Evolutionary conservation across 2,888 invertebrate species (phyloP), one percentile per base, ranked within the genome.

Genomic region (Cephus runcator): DNA sequence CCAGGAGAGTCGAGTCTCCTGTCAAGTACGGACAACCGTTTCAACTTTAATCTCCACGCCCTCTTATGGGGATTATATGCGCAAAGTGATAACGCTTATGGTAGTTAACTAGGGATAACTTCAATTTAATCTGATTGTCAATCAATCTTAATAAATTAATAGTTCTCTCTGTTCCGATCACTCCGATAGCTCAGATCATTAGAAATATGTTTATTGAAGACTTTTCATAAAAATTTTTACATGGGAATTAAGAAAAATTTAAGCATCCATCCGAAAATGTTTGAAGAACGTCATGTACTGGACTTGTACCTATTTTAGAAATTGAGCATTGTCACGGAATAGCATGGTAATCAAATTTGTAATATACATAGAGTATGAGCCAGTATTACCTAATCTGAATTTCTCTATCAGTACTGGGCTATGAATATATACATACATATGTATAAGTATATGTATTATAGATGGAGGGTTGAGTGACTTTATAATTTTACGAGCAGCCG

Each of bases 401-500:
- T 56, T 56, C 23, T 56, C 23, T 56, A 56, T 56, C 56, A 23
- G 56, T 56, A 23, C 56, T 56, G 56, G 23, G 56, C 56, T 56
- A 56, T 56, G 56, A 75, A 31, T 56, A 30, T 31, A 36, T 74
- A 74, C 36, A 75, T 31, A 69, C 33, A 23, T 75, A 12, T 12
- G 33, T 34, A 69, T 23, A 15, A 69, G 68, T 40, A 75, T 12
- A 40, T 12, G 31, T 9, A 34, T 33, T 68, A 23, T 77, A 34
- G 56, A 73, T 56, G 56, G 56, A 56, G 23, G 56, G 56, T 56
- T 23, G 71, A 73, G 34, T 81, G 84, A 85, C 82, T 87, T 87
- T 87, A 87, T 89, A 89, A 89, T 89, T 90, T 90, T 90, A 88
- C 84, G 85, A 87, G 76, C 69, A 34, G 78, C 79, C 79, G 69